Percentiles rank a stretch among this genome's conserved stretches.
phyloP scores from a whole-genome alignment of 2,797 vertebrate species.

The Simalia tracyae region DNA sequence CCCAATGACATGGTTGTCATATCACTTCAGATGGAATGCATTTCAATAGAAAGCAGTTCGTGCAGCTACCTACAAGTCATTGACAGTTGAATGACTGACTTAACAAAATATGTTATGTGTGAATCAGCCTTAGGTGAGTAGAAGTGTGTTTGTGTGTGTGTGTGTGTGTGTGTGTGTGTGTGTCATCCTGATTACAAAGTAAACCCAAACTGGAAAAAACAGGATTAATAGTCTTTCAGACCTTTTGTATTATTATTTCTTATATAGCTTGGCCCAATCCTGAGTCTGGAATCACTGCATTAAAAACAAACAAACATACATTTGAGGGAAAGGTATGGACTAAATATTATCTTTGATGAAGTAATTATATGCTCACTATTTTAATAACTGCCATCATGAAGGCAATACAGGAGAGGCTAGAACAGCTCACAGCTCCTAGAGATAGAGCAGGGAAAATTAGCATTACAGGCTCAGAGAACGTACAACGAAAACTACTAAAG shows the following conservation, averaged over 20 bases:
- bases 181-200: not conserved
- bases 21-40: not conserved
- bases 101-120: not conserved
- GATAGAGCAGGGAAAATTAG: conserved; percentile 49
- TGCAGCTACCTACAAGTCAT: not conserved
- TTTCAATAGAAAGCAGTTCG: not conserved
- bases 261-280: not conserved
- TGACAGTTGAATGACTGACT: not conserved
- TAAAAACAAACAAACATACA: not conserved
- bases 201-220: not conserved
- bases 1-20: not conserved
- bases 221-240: not conserved
- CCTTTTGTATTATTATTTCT: not conserved
- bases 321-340: not conserved
- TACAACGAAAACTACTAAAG: conserved; percentile 59
- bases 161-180: not conserved
- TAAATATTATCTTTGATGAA: conserved; percentile 7
- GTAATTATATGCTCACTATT: conserved; percentile 23
- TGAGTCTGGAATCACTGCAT: not conserved
- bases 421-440: conserved; percentile 22
- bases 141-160: not conserved
- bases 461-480: conserved; percentile 51
- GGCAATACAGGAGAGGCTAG: conserved; percentile 30
- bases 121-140: not conserved
- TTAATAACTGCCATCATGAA: conserved; percentile 53